These are phyloP conservation scores for Littorina saxatilis DNA, from an alignment of 1,140 invertebrate genomes.

Conservation along the genomic window DNA sequence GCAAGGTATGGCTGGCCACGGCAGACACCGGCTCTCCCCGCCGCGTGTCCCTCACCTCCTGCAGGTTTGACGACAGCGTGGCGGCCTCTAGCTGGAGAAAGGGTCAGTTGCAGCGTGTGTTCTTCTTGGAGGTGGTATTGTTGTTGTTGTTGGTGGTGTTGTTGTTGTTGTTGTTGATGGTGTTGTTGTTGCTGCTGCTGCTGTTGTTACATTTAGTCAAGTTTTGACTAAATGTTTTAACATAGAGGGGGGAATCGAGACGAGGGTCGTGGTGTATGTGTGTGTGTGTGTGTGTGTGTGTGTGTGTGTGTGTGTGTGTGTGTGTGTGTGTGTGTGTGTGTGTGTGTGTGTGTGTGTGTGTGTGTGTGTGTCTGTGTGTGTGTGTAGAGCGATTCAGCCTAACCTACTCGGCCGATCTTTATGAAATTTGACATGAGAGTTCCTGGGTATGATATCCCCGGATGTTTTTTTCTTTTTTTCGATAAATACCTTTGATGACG, in stretches of 20 bases:
- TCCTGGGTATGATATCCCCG: no score
- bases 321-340: slow-evolving; percentile 28
- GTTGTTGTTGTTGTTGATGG: no score
- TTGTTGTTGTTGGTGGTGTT: no score
- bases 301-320: slow-evolving; percentile 19
- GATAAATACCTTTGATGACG: neutral
- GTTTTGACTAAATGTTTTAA: no score
- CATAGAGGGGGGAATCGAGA: no score
- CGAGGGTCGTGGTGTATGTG: no score
- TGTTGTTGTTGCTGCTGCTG: no score
- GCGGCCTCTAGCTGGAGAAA: neutral
- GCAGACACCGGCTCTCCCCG: slow-evolving; percentile 13
- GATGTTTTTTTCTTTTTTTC: neutral
- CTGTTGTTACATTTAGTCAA: no score
- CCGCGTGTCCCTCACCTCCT: neutral
- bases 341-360: slow-evolving; percentile 26
- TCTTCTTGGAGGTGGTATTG: neutral
- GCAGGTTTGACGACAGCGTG: slow-evolving; percentile 13
- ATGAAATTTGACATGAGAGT: no score
- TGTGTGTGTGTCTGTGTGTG: neutral
- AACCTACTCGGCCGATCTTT: no score
- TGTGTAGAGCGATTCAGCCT: no score
- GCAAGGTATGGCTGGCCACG: slow-evolving; percentile 24
- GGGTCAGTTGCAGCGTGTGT: neutral
- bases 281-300: neutral